These are phyloP conservation scores for Heliconius hermathena DNA, from an alignment of 1,140 invertebrate species.

Conservation along the genomic window DNA sequence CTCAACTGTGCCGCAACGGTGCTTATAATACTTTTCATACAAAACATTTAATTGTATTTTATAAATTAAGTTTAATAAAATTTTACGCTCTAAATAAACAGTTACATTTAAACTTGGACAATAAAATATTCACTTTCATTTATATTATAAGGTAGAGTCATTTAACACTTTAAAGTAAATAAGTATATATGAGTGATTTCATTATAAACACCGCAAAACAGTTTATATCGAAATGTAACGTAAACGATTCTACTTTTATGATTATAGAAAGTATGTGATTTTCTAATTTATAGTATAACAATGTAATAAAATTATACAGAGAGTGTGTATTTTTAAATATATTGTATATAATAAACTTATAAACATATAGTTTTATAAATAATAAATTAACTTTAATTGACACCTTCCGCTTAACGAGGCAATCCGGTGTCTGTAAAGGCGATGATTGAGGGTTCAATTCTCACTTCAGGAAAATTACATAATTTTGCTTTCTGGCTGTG, in stretches of 20 bases:
- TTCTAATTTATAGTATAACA: neutral
- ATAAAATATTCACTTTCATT: constrained; percentile 11
- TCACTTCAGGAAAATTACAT: too few species aligned
- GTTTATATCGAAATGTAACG: constrained; percentile 23
- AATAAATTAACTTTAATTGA: too few species aligned
- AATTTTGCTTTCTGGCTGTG: too few species aligned
- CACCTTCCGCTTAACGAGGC: too few species aligned
- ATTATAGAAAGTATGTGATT: constrained; percentile 1
- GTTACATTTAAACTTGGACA: constrained; percentile 3
- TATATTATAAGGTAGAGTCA: constrained; percentile 6
- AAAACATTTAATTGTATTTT: constrained; percentile 10
- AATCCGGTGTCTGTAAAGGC: too few species aligned
- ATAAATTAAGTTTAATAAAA: neutral
- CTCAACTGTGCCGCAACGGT: neutral
- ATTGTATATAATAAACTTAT: too few species aligned
- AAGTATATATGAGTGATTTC: constrained; percentile 3
- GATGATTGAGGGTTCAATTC: too few species aligned
- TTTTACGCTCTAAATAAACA: constrained; percentile 9
- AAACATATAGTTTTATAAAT: too few species aligned
- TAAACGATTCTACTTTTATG: constrained; percentile 16
- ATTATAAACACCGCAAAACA: constrained; percentile 7
- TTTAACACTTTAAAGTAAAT: neutral
- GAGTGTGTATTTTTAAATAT: neutral
- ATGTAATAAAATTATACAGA: neutral
- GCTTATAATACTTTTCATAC: neutral